Evolutionary conservation across 2,888 invertebrate genomes (phyloP).

Genomic region (Aelia acuminata): DNA sequence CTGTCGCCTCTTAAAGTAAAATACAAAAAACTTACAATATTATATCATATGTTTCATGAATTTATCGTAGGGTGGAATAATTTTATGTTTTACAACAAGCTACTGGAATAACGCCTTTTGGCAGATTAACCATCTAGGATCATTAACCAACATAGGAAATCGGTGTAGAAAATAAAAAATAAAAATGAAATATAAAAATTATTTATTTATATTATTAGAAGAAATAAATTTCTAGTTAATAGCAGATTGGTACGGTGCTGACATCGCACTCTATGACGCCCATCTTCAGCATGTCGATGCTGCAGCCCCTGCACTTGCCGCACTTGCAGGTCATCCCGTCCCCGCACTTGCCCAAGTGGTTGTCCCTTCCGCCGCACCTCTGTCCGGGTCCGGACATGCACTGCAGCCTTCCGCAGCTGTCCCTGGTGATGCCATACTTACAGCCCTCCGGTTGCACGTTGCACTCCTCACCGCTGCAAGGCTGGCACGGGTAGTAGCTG

Average conservation of each 20-base stretch:
- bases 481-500: constrained; percentile 65
- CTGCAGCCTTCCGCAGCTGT: constrained; percentile 57
- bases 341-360: constrained; percentile 62
- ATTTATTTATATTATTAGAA: background rate
- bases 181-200: background rate
- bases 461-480: constrained; percentile 64
- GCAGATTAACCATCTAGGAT: no score
- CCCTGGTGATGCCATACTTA: constrained; percentile 56
- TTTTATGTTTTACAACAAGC: background rate
- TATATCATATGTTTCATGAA: no score
- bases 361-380: constrained; percentile 61
- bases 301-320: constrained; percentile 62
- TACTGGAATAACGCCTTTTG: background rate
- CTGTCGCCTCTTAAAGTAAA: background rate
- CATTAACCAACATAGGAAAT: no score
- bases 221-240: constrained; percentile 1
- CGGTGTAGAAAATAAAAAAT: background rate
- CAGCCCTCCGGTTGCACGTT: constrained; percentile 55
- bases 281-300: constrained; percentile 55
- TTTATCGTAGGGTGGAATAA: background rate
- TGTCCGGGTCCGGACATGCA: constrained; percentile 61
- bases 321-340: constrained; percentile 61
- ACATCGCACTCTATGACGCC: constrained; percentile 62
- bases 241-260: constrained; percentile 60
- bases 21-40: background rate